Evolutionary conservation across 2,113 vertebrate species (phyloP).

Genomic region (Tautogolabrus adspersus): DNA sequence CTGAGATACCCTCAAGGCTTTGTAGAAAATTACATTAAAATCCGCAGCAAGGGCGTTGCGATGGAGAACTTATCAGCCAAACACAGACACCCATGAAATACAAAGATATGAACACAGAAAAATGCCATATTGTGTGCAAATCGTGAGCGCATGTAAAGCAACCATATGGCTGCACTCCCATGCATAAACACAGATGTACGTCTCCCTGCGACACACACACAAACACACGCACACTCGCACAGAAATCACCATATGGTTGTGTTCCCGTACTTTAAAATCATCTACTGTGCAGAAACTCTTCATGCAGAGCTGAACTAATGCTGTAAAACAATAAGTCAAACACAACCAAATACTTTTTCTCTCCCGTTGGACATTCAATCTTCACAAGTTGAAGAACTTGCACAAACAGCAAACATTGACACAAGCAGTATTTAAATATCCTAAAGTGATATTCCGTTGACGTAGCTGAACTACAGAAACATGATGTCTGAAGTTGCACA

Average conservation of each 20-base stretch:
- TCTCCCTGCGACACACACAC: not conserved
- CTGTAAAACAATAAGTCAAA: too few species aligned
- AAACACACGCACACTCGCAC: not conserved
- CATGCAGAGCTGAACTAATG: not conserved
- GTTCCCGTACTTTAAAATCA: not conserved
- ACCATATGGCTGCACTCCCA: constrained; percentile 24
- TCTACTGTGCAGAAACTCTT: constrained; percentile 1
- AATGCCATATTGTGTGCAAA: not conserved
- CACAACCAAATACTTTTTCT: not conserved
- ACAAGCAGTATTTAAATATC: not conserved
- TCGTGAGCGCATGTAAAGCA: not conserved
- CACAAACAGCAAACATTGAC: not conserved
- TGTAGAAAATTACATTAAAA: constrained; percentile 52
- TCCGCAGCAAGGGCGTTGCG: constrained; percentile 25
- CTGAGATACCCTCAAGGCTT: constrained; percentile 18
- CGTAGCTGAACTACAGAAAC: not conserved
- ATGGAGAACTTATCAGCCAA: constrained; percentile 47
- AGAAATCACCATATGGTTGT: constrained; percentile 41
- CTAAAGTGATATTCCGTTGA: not conserved
- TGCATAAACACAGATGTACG: constrained; percentile 1
- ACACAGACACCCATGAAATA: not conserved
- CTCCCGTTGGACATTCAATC: not conserved
- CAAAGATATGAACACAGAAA: not conserved
- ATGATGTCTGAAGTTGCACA: not conserved
- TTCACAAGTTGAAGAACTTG: not conserved